Evolutionary conservation across 1,140 invertebrate species (phyloP), one percentile per base, ranked within the genome.

Genomic region (Drosophila bocki): DNA sequence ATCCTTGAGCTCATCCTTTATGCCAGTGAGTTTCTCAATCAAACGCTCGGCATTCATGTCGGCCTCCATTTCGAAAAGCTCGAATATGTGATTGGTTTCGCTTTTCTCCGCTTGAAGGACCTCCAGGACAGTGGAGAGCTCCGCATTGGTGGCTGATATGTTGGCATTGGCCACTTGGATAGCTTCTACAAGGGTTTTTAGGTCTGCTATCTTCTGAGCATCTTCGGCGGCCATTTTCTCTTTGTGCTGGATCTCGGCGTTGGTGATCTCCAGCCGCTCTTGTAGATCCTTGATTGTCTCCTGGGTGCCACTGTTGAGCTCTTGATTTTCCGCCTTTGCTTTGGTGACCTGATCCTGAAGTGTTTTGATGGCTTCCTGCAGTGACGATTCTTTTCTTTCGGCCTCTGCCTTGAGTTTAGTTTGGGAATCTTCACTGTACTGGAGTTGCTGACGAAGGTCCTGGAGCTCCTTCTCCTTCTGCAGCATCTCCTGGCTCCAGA

Each of bases 21-120:
- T 79, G 7, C 58, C 68, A 9, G 86, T 75, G 4, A 92, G 48
- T 50, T 90, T 90, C 54, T 92, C 91, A 2, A 85, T 51, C 29
- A 92, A 51, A 8, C 83, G 71, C 56, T 83, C 84, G 0, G 82
- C 61, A 54, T 90, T 92, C 82, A 90, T 82, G 51, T 92, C 91
- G 3, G 87, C 61, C 64, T 92, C 91, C 84, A 92, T 91, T 75
- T 92, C 91, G 32, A 92, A 92, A 1, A 92, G 59, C 78, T 92
- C 91, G 22, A 92, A 92, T n/a, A 92, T 92, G 47, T 92, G 79
- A 15, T 90, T 82, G 3, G 82, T 92, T 39, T 92, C 91, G 47
- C 80, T 84, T 19, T 92, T 92, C 41, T 92, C 91, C 0, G 82
- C 77, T 26, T 92, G 87, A 3, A 92, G 70, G n/a, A 84, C 64